Evolutionary conservation across 2,113 vertebrate species (phyloP).

Genomic region (Gadus chalcogrammus): DNA sequence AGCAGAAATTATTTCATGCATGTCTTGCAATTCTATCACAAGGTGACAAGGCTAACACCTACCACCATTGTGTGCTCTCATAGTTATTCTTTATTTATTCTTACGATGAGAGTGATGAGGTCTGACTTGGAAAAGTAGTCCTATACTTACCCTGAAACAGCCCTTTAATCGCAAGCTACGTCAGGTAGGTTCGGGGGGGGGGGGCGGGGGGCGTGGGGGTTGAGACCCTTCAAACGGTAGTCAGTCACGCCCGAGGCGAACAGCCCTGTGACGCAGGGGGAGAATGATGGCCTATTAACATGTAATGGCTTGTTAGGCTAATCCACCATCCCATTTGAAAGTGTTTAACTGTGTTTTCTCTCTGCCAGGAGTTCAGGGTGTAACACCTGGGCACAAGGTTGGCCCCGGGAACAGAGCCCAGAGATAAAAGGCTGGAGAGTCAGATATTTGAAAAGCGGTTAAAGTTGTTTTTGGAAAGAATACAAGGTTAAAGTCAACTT

Average conservation of each 20-base stretch:
- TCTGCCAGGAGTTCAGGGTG: slow-evolving; percentile 26
- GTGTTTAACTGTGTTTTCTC: slow-evolving; percentile 69
- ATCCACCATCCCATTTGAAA: slow-evolving; percentile 69
- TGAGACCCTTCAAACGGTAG: slow-evolving; percentile 70
- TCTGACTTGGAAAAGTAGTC: slow-evolving; percentile 42
- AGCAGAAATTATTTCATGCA: background rate
- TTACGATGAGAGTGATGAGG: slow-evolving; percentile 13
- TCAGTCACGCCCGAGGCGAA: slow-evolving; percentile 63
- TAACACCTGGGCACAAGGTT: slow-evolving; percentile 63
- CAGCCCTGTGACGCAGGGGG: slow-evolving; percentile 60
- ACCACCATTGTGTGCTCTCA: slow-evolving; percentile 13
- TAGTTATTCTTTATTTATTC: slow-evolving; percentile 21
- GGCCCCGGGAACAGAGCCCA: slow-evolving; percentile 32
- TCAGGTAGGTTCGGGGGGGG: slow-evolving; percentile 42
- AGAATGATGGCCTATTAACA: slow-evolving; percentile 67
- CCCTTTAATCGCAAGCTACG: slow-evolving; percentile 71
- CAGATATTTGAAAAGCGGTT: background rate
- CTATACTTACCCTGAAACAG: slow-evolving; percentile 69
- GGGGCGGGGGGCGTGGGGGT: slow-evolving; percentile 52
- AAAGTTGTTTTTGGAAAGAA: no score
- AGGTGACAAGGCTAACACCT: slow-evolving; percentile 7
- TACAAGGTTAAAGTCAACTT: no score
- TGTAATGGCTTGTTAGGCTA: slow-evolving; percentile 69
- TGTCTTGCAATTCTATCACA: background rate
- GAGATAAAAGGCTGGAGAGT: slow-evolving; percentile 32